These are phyloP conservation scores for Siphamia tubifer DNA, from an alignment of 2,113 vertebrate genomes.

Conservation along the genomic window DNA sequence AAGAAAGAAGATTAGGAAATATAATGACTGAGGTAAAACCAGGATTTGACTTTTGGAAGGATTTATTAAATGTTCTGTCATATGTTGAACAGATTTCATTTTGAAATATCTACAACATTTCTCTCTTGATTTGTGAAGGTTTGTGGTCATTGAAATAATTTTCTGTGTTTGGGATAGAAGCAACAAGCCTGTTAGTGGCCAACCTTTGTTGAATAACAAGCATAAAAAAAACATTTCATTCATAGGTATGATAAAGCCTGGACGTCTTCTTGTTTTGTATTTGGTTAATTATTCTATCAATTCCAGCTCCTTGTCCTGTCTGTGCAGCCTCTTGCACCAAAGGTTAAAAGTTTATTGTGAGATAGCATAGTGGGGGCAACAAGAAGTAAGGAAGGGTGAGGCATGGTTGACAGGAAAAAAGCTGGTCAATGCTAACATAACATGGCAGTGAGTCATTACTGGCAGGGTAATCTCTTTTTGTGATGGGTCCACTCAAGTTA, in stretches of 20 bases:
- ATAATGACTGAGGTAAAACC: too few relatives aligned
- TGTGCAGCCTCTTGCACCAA: not conserved
- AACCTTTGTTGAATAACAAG: not conserved
- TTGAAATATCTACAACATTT: too few relatives aligned
- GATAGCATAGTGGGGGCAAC: conserved; percentile 13
- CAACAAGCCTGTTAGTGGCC: not conserved
- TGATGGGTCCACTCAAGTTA: conserved; percentile 40
- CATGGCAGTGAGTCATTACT: conserved; percentile 41
- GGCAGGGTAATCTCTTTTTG: conserved; percentile 43
- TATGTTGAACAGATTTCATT: too few relatives aligned
- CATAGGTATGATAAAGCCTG: not conserved
- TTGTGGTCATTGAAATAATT: not conserved
- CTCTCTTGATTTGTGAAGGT: too few relatives aligned
- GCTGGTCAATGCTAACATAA: conserved; percentile 17
- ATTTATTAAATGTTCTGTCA: too few relatives aligned
- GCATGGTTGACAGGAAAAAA: conserved; percentile 39
- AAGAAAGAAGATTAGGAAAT: too few relatives aligned
- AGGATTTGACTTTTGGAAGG: too few relatives aligned
- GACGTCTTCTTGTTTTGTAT: not conserved
- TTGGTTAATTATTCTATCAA: not conserved
- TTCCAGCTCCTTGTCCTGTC: not conserved
- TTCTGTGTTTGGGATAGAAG: not conserved
- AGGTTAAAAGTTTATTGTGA: conserved; percentile 40
- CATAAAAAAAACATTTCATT: not conserved
- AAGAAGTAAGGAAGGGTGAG: conserved; percentile 47